A percentile compares a stretch with the other conserved stretches of the same genome.
These are phyloP conservation scores for Polyommatus iphigenia DNA, from an alignment of 2,888 invertebrate genomes.

Conservation along the genomic window DNA sequence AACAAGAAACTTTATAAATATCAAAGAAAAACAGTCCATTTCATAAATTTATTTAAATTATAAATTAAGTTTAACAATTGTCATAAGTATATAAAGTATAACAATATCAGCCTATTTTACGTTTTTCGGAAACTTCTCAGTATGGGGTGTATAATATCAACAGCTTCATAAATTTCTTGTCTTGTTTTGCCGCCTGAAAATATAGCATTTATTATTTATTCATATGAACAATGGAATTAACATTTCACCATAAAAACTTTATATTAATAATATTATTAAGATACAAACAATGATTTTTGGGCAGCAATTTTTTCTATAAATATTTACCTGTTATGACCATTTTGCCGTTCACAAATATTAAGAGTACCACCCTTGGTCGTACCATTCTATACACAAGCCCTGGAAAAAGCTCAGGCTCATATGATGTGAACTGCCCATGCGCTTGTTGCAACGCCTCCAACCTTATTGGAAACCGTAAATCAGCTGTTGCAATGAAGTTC, in stretches of 20 bases:
- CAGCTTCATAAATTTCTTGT: conserved; percentile 94
- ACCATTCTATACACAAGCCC: conserved; percentile 99
- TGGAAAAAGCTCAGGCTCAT: conserved; percentile 99
- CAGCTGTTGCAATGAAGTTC: conserved; percentile 88
- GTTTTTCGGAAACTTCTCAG: conserved; percentile 94
- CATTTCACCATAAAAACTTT: too few species aligned
- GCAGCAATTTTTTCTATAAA: background rate
- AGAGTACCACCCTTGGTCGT: conserved; percentile 95
- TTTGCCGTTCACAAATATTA: conserved; percentile 99
- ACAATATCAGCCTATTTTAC: conserved; percentile 41
- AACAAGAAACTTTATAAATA: background rate
- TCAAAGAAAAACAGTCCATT: background rate
- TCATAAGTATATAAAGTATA: background rate
- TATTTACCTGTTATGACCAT: conserved; percentile 91
- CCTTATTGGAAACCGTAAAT: conserved; percentile 86
- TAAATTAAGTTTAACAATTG: background rate
- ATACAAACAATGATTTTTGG: background rate
- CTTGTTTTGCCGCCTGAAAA: conserved; percentile 91
- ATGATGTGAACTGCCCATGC: conserved; percentile 90
- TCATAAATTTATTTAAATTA: background rate
- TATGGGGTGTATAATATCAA: conserved; percentile 97
- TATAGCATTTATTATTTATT: background rate
- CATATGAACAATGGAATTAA: background rate
- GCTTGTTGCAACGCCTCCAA: conserved; percentile 86
- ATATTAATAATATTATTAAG: too few species aligned